These are phyloP conservation scores for Potorous gilbertii DNA, from an alignment of 2,797 vertebrate genomes.

Conservation along the genomic window DNA sequence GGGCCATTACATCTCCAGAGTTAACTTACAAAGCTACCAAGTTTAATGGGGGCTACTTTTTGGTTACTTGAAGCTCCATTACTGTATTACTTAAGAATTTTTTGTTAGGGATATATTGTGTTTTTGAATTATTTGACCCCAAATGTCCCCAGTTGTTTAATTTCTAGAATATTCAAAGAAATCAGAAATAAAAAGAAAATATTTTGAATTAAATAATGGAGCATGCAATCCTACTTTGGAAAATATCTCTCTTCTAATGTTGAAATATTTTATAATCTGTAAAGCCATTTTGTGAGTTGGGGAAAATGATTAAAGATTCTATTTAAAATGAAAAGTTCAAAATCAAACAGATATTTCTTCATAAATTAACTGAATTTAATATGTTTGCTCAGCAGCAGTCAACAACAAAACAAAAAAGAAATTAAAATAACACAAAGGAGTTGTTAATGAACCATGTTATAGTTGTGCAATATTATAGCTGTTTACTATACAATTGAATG, in stretches of 20 bases:
- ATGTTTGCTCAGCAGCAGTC: conserved; percentile 8
- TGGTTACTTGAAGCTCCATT: neutral
- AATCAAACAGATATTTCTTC: conserved; percentile 3
- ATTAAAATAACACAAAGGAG: conserved; percentile 46
- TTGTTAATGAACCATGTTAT: conserved; percentile 1
- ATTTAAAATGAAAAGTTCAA: neutral
- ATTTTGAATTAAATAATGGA: neutral
- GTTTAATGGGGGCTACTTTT: neutral
- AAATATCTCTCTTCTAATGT: neutral
- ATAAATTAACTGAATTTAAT: conserved; percentile 6
- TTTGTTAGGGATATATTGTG: neutral
- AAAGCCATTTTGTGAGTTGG: neutral
- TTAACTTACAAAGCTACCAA: neutral
- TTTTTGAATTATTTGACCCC: neutral
- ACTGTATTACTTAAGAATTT: neutral
- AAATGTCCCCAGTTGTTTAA: neutral
- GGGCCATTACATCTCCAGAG: neutral
- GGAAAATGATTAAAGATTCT: neutral
- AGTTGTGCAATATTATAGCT: conserved; percentile 40
- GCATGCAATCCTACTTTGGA: neutral
- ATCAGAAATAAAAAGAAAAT: neutral
- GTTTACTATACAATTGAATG: conserved; percentile 70
- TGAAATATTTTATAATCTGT: neutral
- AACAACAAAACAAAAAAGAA: conserved; percentile 27
- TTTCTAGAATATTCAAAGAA: neutral